Evolutionary conservation across 2,797 vertebrate genomes (phyloP).

Genomic region (Psittacula derbiana): DNA sequence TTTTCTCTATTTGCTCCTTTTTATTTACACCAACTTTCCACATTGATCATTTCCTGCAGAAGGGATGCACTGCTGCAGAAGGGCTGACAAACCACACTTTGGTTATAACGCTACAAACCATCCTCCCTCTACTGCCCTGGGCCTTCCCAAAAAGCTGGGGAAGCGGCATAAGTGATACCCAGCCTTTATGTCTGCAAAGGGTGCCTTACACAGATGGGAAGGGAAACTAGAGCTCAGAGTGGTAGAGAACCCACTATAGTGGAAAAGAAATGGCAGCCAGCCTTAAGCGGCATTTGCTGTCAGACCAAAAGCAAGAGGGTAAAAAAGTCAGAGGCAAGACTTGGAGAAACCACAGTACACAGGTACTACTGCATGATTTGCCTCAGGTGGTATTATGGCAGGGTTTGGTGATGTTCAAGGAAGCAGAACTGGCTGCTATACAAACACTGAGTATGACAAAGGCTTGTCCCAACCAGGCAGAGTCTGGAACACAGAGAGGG

Average conservation of each 20-base stretch:
- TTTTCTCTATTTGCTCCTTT: background rate
- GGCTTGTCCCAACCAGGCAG: background rate
- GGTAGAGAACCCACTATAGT: background rate
- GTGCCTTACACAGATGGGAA: background rate
- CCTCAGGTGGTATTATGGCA: background rate
- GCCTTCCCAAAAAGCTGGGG: fast-evolving
- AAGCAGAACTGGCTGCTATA: background rate
- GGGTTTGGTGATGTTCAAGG: background rate
- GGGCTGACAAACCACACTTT: background rate
- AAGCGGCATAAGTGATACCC: background rate
- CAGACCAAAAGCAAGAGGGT: background rate
- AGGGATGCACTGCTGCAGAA: background rate
- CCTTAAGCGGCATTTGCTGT: background rate
- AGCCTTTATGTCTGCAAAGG: background rate
- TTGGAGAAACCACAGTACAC: background rate
- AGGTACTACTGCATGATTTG: background rate
- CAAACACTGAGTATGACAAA: background rate
- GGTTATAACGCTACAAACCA: background rate
- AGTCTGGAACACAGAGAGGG: background rate
- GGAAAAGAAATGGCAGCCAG: background rate
- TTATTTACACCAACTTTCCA: background rate
- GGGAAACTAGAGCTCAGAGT: background rate
- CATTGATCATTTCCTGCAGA: background rate
- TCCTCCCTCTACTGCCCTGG: background rate
- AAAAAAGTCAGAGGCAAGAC: background rate